These are phyloP conservation scores for Temnothorax longispinosus DNA, from an alignment of 1,140 invertebrate species.

Conservation along the genomic window DNA sequence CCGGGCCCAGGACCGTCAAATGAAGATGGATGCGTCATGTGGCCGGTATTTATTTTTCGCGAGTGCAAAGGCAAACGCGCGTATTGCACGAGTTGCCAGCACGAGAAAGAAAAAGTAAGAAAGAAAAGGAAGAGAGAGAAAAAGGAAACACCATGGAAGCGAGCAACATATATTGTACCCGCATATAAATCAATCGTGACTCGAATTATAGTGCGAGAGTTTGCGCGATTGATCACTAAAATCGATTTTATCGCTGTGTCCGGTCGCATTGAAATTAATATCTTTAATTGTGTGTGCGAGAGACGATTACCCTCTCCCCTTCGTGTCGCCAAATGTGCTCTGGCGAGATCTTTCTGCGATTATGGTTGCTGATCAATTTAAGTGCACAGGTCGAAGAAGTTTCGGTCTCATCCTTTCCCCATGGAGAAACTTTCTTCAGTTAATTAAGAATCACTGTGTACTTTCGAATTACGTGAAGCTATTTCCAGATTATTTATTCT, in stretches of 20 bases:
- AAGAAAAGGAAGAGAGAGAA: not conserved
- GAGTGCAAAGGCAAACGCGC: not conserved
- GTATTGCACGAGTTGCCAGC: not conserved
- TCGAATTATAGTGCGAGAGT: conserved; percentile 40
- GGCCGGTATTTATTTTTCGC: conserved; percentile 37
- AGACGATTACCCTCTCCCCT: not conserved
- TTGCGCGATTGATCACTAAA: conserved; percentile 42
- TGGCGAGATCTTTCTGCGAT: conserved; percentile 29
- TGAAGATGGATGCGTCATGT: conserved; percentile 26
- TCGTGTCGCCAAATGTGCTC: not conserved
- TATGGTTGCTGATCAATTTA: not conserved
- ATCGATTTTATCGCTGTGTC: conserved; percentile 23
- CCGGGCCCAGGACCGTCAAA: conserved; percentile 22
- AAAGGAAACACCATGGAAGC: not conserved
- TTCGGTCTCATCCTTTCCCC: not conserved
- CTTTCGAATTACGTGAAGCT: not conserved
- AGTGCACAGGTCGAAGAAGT: not conserved
- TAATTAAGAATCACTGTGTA: not conserved
- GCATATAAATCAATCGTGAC: conserved; percentile 34
- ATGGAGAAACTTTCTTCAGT: not conserved
- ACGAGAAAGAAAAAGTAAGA: not conserved
- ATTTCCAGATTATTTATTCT: not conserved
- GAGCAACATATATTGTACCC: conserved; percentile 22
- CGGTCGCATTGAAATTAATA: conserved; percentile 47
- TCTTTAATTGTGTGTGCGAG: conserved; percentile 40